phyloP scores from a whole-genome alignment of 2,113 vertebrate species.

The Siniperca knerii region DNA sequence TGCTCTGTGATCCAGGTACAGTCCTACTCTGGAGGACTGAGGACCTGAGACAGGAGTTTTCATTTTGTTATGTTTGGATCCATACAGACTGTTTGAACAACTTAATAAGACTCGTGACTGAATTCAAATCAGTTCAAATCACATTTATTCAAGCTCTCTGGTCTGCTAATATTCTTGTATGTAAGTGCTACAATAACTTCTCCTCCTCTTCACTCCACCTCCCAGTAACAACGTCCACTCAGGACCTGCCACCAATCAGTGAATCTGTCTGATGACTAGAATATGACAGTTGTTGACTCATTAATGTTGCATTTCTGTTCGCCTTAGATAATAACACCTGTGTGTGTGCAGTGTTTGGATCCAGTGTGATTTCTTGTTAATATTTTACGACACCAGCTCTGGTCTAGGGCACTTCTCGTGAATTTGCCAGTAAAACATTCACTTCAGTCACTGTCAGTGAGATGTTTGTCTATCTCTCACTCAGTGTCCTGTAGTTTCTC shows the following conservation, averaged over 20 bases:
- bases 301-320: background rate
- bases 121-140: constrained; percentile 16
- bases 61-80: background rate
- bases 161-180: constrained; percentile 11
- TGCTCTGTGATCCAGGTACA: background rate
- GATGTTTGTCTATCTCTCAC: too few relatives aligned
- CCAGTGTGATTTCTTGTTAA: constrained; percentile 14
- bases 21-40: background rate
- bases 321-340: background rate
- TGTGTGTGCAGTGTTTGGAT: constrained; percentile 37
- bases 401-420: constrained; percentile 8
- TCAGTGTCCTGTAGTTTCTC: background rate
- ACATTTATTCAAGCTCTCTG: background rate
- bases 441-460: background rate
- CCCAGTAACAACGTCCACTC: constrained; percentile 43
- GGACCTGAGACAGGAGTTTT: background rate
- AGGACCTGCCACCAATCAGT: background rate
- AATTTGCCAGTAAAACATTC: background rate
- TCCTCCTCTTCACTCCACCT: constrained; percentile 4
- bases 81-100: rapidly evolving
- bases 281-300: background rate
- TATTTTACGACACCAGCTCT: constrained; percentile 22
- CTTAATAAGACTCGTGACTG: background rate
- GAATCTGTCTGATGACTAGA: constrained; percentile 18
- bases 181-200: background rate